These are phyloP conservation scores for Notarius quadriscutis DNA, from an alignment of 2,113 vertebrate species.

Conservation along the genomic window DNA sequence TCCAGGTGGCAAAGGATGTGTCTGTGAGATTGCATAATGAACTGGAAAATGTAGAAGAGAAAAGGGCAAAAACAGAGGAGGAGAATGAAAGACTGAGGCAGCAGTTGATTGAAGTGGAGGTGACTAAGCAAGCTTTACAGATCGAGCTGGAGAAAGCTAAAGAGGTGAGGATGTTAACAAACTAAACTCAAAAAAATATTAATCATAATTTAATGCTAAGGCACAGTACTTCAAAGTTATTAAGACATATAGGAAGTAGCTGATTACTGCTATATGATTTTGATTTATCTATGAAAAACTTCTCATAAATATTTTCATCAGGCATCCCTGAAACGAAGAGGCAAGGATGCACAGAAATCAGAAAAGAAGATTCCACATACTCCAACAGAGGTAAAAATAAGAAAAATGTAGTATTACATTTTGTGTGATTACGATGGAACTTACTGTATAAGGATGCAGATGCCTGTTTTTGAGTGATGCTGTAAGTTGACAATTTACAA, in stretches of 20 bases:
- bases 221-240: not conserved
- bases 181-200: not conserved
- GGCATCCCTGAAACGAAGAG: slow-evolving; percentile 93
- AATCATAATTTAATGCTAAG: not conserved
- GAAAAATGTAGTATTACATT: not conserved
- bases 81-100: slow-evolving; percentile 96
- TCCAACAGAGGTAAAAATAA: slow-evolving; percentile 80
- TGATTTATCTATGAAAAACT: not conserved
- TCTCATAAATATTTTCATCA: slow-evolving; percentile 64
- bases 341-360: slow-evolving; percentile 88
- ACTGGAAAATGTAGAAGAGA: slow-evolving; percentile 96
- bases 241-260: not conserved
- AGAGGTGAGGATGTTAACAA: slow-evolving; percentile 76
- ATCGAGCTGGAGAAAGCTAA: slow-evolving; percentile 95
- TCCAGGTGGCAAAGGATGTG: slow-evolving; percentile 96
- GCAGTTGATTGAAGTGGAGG: slow-evolving; percentile 93
- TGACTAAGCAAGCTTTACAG: slow-evolving; percentile 93
- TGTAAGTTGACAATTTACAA: not conserved
- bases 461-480: not conserved
- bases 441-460: not conserved
- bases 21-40: slow-evolving; percentile 97
- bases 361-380: slow-evolving; percentile 89
- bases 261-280: not conserved
- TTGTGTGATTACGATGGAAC: not conserved
- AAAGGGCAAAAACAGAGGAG: slow-evolving; percentile 92